Percentiles rank a stretch among this genome's conserved stretches.
Evolutionary conservation across 2,113 vertebrate species (phyloP).

Genomic region (Eublepharis macularius): DNA sequence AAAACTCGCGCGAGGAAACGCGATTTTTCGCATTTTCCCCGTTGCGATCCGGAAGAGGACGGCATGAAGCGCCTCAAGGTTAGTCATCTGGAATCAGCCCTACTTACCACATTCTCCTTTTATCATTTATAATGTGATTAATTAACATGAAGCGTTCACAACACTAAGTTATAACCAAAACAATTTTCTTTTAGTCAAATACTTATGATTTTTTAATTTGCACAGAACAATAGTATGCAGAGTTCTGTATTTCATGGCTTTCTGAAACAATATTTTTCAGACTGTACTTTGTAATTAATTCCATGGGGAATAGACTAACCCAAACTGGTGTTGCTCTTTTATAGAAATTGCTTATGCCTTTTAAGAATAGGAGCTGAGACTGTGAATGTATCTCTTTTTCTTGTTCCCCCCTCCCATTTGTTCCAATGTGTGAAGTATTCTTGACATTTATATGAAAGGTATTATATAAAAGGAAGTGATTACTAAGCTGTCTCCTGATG

Average conservation of each 20-base stretch:
- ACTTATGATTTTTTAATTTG: background rate
- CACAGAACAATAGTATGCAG: background rate
- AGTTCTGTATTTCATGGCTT: background rate
- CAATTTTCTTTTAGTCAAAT: background rate
- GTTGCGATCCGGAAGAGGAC: too few relatives aligned
- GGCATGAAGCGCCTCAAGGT: too few relatives aligned
- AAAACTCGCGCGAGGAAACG: too few relatives aligned
- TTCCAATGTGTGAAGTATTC: conserved; percentile 8
- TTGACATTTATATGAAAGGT: conserved; percentile 27
- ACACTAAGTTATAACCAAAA: background rate
- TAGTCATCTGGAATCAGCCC: too few relatives aligned
- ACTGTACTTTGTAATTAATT: conserved; percentile 27
- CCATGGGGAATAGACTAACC: conserved; percentile 24
- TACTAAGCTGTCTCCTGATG: conserved; percentile 19
- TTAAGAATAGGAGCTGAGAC: conserved; percentile 37
- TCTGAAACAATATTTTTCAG: background rate
- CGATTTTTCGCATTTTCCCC: too few relatives aligned
- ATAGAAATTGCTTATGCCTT: conserved; percentile 21
- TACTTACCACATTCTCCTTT: background rate
- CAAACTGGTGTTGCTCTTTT: conserved; percentile 12
- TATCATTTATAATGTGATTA: background rate
- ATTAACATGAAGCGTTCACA: background rate
- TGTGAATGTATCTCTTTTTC: conserved; percentile 17
- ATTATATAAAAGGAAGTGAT: conserved; percentile 38
- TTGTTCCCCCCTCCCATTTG: conserved; percentile 15